Evolutionary conservation across 2,888 invertebrate species (phyloP), one percentile per base, ranked within the genome.

Genomic region (Stenchaetothrips biformis): DNA sequence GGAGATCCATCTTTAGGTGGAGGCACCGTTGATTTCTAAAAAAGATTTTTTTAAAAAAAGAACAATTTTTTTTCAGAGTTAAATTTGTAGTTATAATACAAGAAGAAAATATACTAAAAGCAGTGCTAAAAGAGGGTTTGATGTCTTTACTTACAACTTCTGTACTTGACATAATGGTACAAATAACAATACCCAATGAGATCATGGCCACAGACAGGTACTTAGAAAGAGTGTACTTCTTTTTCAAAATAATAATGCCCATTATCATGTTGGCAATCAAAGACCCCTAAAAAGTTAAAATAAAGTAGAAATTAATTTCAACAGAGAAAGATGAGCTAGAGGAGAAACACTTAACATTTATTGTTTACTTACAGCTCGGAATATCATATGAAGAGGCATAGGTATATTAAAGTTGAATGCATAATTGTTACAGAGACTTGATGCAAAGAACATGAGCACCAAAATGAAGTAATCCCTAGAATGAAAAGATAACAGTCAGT

Each of bases 321-420:
- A 37, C 1, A 4, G 59, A 81, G 67, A 78, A 79, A 80, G 79
- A 48, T 53, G 16, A 79, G 16, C 9, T 37, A 2, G 78, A 78
- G 25, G 81, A 80, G 47, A 79, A 79, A 78, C 37, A 48, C 9
- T 37, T 37, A 80, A 53, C 59, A 81, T 74, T 8, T 27, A 13
- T 7, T 2, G 62, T 48, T 48, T 48, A 88, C 91, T 90, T 88
- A 95, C 95, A 81, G 98, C 94, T 89, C 98, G 90, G 87, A 99
- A 99, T 86, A 99, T 99, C 94, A 99, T 98, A 86, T 99, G 99
- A 78, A 99, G 88, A 0, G 99, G 98, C 93, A 99, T 98, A 0
- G 99, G 93, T 85, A 99, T 97, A 86, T 98, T 96, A 85, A 97
- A 99, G 86, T 94, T 93, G 85, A 99, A 95, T 0, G 98, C 98